phyloP scores from a whole-genome alignment of 64 coral and sea anemone genomes.

The Hydrozoanthus tunicans region DNA sequence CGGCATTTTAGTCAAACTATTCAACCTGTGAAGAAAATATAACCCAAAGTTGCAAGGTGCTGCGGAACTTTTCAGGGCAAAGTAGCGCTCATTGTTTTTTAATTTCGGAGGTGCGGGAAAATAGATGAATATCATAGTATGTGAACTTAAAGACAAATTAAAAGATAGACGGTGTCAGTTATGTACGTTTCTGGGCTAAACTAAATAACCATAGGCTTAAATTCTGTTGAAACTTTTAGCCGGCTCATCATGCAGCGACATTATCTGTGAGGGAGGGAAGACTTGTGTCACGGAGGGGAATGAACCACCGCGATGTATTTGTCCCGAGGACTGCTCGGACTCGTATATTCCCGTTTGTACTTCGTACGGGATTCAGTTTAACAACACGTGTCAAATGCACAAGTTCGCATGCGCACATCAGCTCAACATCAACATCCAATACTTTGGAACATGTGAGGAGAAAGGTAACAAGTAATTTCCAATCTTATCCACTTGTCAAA shows the following conservation, averaged over 20 bases:
- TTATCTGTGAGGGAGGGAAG: constrained; percentile 53
- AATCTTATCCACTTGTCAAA: too few species aligned
- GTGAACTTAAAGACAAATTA: too few species aligned
- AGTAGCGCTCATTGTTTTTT: too few species aligned
- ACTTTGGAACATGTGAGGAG: constrained; percentile 34
- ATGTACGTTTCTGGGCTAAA: background rate
- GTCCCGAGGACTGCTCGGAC: constrained; percentile 57
- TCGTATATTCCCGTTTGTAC: constrained; percentile 43
- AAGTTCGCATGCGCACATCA: constrained; percentile 71
- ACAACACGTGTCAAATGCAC: constrained; percentile 70
- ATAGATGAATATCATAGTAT: too few species aligned
- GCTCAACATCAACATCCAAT: constrained; percentile 41
- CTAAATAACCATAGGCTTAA: background rate
- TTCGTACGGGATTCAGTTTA: constrained; percentile 59
- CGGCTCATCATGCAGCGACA: constrained; percentile 5
- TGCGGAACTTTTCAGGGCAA: too few species aligned
- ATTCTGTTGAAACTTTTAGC: background rate
- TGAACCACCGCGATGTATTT: constrained; percentile 39
- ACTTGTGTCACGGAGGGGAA: constrained; percentile 54
- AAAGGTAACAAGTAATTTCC: constrained; percentile 14
- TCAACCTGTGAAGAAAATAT: too few species aligned
- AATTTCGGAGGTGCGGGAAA: too few species aligned
- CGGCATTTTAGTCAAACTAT: too few species aligned
- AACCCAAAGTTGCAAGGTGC: too few species aligned
- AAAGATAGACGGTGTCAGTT: background rate